Evolutionary conservation across 2,113 vertebrate genomes (phyloP).

Genomic region (human (Homo sapiens)): GRCh38 chrX:77429001-77429500

Average conservation of each 20-base stretch:
- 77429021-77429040: neutral
- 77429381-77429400: neutral
- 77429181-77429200: too few species aligned
- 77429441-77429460: neutral
- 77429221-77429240: too few species aligned
- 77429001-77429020: neutral
- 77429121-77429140: too few species aligned
- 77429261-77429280: neutral
- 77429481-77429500: neutral
- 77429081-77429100: too few species aligned
- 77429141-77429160: too few species aligned
- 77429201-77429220: too few species aligned
- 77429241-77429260: neutral
- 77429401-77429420: conserved; percentile 16
- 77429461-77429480: neutral
- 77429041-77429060: conserved; percentile 8
- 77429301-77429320: neutral
- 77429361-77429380: conserved; percentile 20
- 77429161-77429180: too few species aligned
- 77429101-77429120: too few species aligned
- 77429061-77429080: neutral
- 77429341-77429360: neutral
- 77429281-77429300: neutral
- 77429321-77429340: neutral
- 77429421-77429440: neutral